phyloP scores from a whole-genome alignment of 2,113 vertebrate genomes.

The Ctenomys sociabilis region DNA sequence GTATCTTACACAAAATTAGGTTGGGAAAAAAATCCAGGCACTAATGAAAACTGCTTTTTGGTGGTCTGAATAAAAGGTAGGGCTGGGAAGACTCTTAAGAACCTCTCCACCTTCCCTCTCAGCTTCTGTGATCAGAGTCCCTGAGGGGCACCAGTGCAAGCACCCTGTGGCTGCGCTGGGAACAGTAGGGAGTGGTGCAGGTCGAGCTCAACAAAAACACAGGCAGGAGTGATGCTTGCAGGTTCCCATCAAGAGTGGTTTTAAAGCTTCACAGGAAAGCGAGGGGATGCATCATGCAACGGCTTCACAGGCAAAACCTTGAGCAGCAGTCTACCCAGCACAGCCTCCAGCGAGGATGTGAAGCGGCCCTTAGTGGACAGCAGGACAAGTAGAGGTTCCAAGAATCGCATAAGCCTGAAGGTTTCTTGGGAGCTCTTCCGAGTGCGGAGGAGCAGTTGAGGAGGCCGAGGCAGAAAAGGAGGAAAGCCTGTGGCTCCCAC shows the following conservation, averaged over 20 bases:
- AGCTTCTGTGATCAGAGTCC: neutral
- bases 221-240: neutral
- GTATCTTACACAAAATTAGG: neutral
- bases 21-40: neutral
- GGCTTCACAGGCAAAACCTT: neutral
- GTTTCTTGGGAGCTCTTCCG: neutral
- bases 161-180: accelerated
- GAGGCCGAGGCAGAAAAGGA: neutral
- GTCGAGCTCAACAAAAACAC: accelerated
- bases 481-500: neutral
- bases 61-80: neutral
- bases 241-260: neutral
- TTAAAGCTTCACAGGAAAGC: neutral
- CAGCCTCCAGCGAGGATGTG: neutral
- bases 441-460: neutral
- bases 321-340: neutral
- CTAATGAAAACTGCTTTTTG: neutral
- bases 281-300: neutral
- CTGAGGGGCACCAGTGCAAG: neutral
- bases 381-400: neutral
- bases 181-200: neutral
- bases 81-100: neutral
- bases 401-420: neutral
- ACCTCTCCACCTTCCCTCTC: neutral
- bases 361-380: neutral